These are phyloP conservation scores for Orthosia gothica DNA, from an alignment of 2,888 invertebrate species.

Conservation along the genomic window DNA sequence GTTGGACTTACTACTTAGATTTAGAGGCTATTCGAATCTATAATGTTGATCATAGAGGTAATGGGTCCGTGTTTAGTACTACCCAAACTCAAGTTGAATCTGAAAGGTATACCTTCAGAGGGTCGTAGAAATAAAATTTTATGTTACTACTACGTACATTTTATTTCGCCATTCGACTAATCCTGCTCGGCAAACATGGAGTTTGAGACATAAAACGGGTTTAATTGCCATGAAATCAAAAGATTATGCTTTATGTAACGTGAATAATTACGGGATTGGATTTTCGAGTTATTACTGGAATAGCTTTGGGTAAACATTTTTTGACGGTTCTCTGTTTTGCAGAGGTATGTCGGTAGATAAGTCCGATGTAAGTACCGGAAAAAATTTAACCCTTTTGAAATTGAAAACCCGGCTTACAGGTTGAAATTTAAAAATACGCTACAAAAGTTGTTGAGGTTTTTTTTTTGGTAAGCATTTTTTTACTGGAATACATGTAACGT, in stretches of 20 bases:
- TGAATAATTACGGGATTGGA: slow-evolving; percentile 39
- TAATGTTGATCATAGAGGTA: slow-evolving; percentile 55
- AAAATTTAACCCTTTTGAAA: background rate
- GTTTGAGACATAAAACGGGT: slow-evolving; percentile 43
- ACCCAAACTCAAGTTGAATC: slow-evolving; percentile 30
- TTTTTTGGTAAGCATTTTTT: background rate
- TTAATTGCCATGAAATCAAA: slow-evolving; percentile 55
- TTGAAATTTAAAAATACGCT: slow-evolving; percentile 18
- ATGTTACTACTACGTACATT: slow-evolving; percentile 52
- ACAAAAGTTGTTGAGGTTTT: background rate
- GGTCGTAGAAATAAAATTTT: slow-evolving; percentile 42
- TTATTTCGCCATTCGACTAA: slow-evolving; percentile 53
- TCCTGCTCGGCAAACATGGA: slow-evolving; percentile 50
- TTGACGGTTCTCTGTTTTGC: slow-evolving; percentile 3
- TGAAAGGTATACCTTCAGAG: slow-evolving; percentile 17
- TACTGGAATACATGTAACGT: background rate
- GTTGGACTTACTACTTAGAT: slow-evolving; percentile 34
- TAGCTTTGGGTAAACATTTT: slow-evolving; percentile 17
- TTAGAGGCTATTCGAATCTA: slow-evolving; percentile 44
- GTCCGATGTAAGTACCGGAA: background rate
- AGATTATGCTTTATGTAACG: slow-evolving; percentile 50
- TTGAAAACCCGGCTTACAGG: background rate
- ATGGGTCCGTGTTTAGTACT: slow-evolving; percentile 49
- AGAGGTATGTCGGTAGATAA: background rate
- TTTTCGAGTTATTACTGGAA: slow-evolving; percentile 37